Conservation (phyloP, 2,797 vertebrate species). For the Cuculus canorus region DNA sequence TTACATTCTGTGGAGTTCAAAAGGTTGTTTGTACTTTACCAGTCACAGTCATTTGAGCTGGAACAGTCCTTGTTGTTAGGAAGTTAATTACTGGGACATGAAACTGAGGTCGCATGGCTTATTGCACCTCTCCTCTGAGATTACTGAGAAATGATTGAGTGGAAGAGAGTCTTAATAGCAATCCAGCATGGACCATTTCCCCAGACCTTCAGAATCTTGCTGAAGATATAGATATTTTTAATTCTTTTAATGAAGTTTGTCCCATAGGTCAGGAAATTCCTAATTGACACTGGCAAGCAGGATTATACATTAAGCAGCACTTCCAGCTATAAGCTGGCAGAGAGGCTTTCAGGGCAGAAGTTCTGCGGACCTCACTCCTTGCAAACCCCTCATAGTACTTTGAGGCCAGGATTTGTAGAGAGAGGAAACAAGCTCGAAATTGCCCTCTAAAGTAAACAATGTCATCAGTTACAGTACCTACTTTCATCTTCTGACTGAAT, state of each 20-base stretch:
- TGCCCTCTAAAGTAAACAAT: neutral
- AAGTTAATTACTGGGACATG: neutral
- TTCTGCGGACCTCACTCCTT: neutral
- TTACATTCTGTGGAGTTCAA: neutral
- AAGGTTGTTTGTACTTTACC: neutral
- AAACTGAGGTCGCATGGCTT: neutral
- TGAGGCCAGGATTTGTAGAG: neutral
- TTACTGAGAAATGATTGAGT: neutral
- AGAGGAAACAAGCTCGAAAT: neutral
- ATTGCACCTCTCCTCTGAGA: neutral
- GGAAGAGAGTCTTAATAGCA: neutral
- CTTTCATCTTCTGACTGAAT: neutral
- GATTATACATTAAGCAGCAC: neutral
- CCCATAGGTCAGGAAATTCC: constrained; percentile 15
- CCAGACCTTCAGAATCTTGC: neutral
- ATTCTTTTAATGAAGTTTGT: neutral
- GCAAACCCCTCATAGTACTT: neutral
- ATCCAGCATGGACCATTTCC: neutral
- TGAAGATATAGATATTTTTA: neutral
- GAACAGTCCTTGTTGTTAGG: neutral
- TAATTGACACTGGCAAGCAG: neutral
- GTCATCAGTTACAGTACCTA: neutral
- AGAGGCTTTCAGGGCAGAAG: neutral
- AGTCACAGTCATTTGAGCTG: neutral
- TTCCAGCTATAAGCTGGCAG: neutral